Base-by-base conservation (phyloP, 2,113 vertebrate species). In the Eptesicus fuscus region DNA sequence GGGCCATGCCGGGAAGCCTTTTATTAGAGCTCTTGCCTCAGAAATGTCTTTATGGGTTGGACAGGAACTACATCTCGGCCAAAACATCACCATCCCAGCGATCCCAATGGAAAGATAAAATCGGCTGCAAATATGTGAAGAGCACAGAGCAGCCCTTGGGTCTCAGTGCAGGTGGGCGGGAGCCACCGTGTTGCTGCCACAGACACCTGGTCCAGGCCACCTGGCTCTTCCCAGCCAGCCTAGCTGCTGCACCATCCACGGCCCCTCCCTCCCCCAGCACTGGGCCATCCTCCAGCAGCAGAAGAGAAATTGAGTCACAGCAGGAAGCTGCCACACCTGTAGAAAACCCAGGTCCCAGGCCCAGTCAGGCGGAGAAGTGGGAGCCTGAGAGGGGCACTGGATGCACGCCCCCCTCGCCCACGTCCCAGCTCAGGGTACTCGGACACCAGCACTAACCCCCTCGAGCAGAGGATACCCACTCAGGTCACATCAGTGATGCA, bases 21-120 rank as follows among this genome's bases (percentile, higher is more conserved):
- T 97, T 77, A 93, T 82, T 84, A 94, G 95, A 63, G 40, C 49
- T 94, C 70, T 96, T 91, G 51, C 90, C 47, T 85, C 77, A 76
- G 87, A 95, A 90, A 69, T 88, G 95, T 94, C 91, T 96, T 96
- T 94, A 79, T 3, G 47, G 65, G 51, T 28, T 5, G 42, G 88
- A 93, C 88, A 76, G 18, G 69, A 94, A 74, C 88, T 49, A 59
- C 70, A 69, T 88, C 88, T 93, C 9, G 0, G 89, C 93, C 67
- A 3, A 59, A 89, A 89, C 47, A 37, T 71, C 70, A 35, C 63
- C 93, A 91, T 89, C 63, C 71, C 83, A 37, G 9, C 7, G 5
- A 67, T 73, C 91, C 91, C 59, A 0, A 32, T 0, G 13, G 96
- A 71, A 67, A 76, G 69, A 95, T 78, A 89, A 96, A 86, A 80